Evolutionary conservation across 2,888 invertebrate genomes (phyloP).

Genomic region (Drymonia ruficornis): DNA sequence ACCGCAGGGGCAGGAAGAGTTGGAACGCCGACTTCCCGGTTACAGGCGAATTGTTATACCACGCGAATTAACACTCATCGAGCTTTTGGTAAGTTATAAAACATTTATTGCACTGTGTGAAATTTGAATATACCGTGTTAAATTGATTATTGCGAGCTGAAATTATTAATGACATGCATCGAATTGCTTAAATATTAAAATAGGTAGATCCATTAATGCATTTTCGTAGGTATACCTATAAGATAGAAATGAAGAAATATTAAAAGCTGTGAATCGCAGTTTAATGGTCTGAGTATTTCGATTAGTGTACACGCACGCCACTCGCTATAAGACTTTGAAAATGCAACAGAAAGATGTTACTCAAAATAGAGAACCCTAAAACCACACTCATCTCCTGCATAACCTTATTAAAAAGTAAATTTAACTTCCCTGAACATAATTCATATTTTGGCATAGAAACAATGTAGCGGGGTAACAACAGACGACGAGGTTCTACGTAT

Average conservation of each 20-base stretch:
- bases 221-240: no score
- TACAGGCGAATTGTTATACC: slow-evolving; percentile 84
- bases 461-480: slow-evolving; percentile 71
- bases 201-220: no score
- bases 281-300: no score
- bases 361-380: no score
- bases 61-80: slow-evolving; percentile 84
- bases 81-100: slow-evolving; percentile 78
- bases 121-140: neutral
- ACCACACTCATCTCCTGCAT: no score
- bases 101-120: neutral
- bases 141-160: neutral
- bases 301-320: no score
- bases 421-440: neutral
- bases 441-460: slow-evolving; percentile 60
- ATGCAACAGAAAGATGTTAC: no score
- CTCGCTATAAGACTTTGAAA: no score
- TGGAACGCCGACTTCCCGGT: slow-evolving; percentile 78
- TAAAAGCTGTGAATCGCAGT: no score
- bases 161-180: neutral
- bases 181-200: neutral
- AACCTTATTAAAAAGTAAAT: neutral
- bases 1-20: slow-evolving; percentile 74
- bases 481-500: slow-evolving; percentile 75
- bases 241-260: no score